phyloP scores from a whole-genome alignment of 2,113 vertebrate species.

The Ascaphus truei region DNA sequence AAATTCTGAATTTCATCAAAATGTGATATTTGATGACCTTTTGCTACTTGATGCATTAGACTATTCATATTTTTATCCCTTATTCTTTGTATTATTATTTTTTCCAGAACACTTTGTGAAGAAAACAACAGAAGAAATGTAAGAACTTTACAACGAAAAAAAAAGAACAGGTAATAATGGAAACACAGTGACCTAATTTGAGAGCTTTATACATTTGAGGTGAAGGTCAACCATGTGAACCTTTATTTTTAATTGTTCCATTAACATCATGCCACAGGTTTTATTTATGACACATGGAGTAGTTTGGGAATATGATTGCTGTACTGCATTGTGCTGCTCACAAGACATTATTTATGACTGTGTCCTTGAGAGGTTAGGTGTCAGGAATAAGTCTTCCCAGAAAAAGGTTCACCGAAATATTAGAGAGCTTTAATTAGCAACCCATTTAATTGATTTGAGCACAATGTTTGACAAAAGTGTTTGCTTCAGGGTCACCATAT shows the following conservation, averaged over 20 bases:
- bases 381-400: neutral
- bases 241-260: neutral
- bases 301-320: neutral
- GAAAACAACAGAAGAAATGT: neutral
- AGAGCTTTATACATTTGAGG: neutral
- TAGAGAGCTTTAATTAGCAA: neutral
- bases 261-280: neutral
- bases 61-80: neutral
- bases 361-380: neutral
- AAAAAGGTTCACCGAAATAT: neutral
- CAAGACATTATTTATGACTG: neutral
- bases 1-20: neutral
- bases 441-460: neutral
- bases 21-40: constrained; percentile 24
- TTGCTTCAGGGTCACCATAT: neutral
- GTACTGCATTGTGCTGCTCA: neutral
- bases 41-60: neutral
- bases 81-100: neutral
- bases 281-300: neutral
- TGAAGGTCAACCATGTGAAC: neutral
- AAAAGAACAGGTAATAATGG: neutral
- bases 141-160: neutral
- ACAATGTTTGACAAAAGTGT: neutral
- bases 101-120: neutral
- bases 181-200: neutral